Evolutionary conservation across 53 echinoderm and acorn worm species (phyloP).

Genomic region (Mesocentrotus franciscanus): DNA sequence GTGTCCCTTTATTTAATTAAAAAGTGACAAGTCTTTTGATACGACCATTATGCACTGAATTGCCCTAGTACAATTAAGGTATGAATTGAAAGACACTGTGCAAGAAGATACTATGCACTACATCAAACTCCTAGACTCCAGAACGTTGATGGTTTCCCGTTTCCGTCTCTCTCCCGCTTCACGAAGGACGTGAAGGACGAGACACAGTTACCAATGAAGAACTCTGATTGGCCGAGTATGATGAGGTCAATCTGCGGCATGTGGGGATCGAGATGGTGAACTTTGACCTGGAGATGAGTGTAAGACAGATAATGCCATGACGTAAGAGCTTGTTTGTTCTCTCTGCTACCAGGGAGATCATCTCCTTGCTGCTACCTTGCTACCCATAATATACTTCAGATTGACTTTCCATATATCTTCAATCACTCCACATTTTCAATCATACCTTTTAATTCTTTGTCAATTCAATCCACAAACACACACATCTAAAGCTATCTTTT

Average conservation of each 20-base stretch:
- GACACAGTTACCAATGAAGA: slow-evolving; percentile 84
- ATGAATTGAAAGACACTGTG: neutral
- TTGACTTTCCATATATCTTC: too few species aligned
- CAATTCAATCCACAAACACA: neutral
- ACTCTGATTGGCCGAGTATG: slow-evolving; percentile 81
- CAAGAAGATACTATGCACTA: neutral
- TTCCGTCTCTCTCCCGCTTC: slow-evolving; percentile 81
- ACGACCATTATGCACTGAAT: too few species aligned
- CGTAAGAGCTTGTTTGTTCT: too few species aligned
- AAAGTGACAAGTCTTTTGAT: too few species aligned
- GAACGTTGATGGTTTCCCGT: slow-evolving; percentile 75
- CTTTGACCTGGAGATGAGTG: slow-evolving; percentile 65
- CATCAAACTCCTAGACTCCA: slow-evolving; percentile 73
- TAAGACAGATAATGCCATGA: neutral
- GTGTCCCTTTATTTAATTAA: too few species aligned
- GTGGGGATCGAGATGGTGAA: slow-evolving; percentile 76
- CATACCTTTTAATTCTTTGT: too few species aligned
- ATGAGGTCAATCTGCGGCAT: slow-evolving; percentile 76
- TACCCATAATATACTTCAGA: too few species aligned
- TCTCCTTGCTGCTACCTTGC: too few species aligned
- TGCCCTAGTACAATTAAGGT: neutral
- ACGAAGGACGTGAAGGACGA: slow-evolving; percentile 83
- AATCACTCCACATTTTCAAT: too few species aligned
- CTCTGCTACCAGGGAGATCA: too few species aligned
- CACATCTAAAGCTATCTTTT: too few species aligned